phyloP scores from a whole-genome alignment of 1,140 invertebrate genomes.

The Pararge aegeria region DNA sequence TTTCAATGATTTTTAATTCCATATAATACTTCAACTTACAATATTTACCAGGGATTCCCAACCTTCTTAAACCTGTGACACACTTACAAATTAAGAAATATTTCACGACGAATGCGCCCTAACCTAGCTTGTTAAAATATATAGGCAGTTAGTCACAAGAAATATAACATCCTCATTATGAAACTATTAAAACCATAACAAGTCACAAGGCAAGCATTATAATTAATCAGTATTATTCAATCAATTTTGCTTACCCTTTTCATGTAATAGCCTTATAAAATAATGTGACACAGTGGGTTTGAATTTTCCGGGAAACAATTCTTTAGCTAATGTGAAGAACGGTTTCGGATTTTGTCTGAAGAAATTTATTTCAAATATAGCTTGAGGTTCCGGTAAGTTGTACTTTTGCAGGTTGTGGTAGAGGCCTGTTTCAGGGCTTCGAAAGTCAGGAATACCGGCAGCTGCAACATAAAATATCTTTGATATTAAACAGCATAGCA shows the following conservation, averaged over 20 bases:
- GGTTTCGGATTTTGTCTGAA: conserved; percentile 91
- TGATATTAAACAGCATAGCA: background rate
- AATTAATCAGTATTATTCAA: too few species aligned
- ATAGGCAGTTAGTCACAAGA: too few species aligned
- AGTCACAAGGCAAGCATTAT: too few species aligned
- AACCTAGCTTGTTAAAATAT: too few species aligned
- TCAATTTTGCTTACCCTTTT: conserved; percentile 82
- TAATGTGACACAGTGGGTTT: conserved; percentile 92
- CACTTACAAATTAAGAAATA: too few species aligned
- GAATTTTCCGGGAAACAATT: conserved; percentile 90
- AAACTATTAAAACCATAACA: too few species aligned
- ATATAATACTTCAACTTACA: too few species aligned
- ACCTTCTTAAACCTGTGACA: too few species aligned
- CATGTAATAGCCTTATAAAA: conserved; percentile 89
- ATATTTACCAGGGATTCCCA: too few species aligned
- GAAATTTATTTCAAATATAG: conserved; percentile 95
- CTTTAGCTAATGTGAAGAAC: conserved; percentile 92
- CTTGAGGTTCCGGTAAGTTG: conserved; percentile 94
- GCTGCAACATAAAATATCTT: conserved; percentile 80
- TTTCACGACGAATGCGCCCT: too few species aligned
- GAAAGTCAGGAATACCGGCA: conserved; percentile 96
- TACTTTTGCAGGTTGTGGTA: conserved; percentile 97
- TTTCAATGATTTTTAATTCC: too few species aligned
- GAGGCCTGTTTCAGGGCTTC: conserved; percentile 93
- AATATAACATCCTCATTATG: too few species aligned